A percentile compares a stretch with the other conserved stretches of the same genome.
Conservation (phyloP, 2,113 vertebrate genomes). For the Fulica atra region DNA sequence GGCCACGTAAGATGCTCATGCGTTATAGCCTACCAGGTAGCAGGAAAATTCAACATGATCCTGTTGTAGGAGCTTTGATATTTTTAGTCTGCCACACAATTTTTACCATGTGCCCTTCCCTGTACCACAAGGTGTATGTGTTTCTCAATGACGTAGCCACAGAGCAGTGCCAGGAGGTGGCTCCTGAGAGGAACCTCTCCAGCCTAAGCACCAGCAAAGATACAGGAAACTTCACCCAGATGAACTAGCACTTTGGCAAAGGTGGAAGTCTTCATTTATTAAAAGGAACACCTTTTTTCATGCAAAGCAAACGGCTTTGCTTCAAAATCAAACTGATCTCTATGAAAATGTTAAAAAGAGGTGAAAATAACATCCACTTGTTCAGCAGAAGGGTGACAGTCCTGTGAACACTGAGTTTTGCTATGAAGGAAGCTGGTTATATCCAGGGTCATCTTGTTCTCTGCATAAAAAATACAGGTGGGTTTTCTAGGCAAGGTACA, state of each 20-base stretch:
- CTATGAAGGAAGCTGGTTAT: neutral
- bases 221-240: rapidly evolving
- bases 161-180: neutral
- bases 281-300: neutral
- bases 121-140: neutral
- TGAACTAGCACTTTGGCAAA: neutral
- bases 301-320: neutral
- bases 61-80: neutral
- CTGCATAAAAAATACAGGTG: neutral
- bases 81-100: neutral
- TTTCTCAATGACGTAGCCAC: neutral
- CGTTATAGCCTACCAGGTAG: neutral
- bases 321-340: neutral
- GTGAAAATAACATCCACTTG: neutral
- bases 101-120: neutral
- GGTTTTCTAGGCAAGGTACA: neutral
- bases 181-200: neutral
- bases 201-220: neutral
- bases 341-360: neutral
- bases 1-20: rapidly evolving
- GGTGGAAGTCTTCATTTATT: neutral
- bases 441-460: neutral
- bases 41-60: neutral
- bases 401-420: neutral
- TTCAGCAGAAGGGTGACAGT: neutral